A percentile compares a stretch with the other conserved stretches of the same genome.
phyloP scores from a whole-genome alignment of 2,888 invertebrate species.

The Spicauda simplicius region DNA sequence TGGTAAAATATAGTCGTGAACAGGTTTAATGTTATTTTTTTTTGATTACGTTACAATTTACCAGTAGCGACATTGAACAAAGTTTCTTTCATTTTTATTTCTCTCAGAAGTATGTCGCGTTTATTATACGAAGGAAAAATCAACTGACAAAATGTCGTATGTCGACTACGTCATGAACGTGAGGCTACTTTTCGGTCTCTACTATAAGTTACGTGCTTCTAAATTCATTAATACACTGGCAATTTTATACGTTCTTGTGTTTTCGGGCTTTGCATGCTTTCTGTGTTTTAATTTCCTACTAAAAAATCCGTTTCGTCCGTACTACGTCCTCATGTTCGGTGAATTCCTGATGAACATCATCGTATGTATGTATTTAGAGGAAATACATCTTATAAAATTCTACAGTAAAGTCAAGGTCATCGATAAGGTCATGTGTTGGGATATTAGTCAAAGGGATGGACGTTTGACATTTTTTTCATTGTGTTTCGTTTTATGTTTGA shows the following conservation, averaged over 20 bases:
- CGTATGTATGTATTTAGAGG: not conserved
- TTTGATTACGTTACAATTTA: too few species aligned
- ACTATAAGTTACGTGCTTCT: not conserved
- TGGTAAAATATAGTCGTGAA: too few species aligned
- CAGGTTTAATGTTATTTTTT: too few species aligned
- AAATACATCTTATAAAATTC: not conserved
- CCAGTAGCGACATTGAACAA: too few species aligned
- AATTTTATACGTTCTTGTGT: not conserved
- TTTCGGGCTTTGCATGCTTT: not conserved
- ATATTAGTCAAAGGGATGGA: not conserved
- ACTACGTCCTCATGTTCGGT: not conserved
- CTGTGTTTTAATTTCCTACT: not conserved
- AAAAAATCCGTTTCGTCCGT: not conserved
- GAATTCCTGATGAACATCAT: not conserved
- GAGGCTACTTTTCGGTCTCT: not conserved
- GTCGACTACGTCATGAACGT: not conserved
- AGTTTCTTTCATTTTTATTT: too few species aligned
- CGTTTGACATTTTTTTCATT: not conserved
- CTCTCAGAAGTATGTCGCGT: too few species aligned
- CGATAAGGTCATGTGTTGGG: not conserved
- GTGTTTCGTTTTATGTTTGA: not conserved
- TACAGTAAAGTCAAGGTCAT: not conserved
- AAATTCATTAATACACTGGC: not conserved
- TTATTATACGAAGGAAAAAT: too few species aligned
- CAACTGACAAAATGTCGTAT: not conserved